Evolutionary conservation across 2,888 invertebrate species (phyloP), one percentile per base, ranked within the genome.

Genomic region (Drosophila mulleri): DNA sequence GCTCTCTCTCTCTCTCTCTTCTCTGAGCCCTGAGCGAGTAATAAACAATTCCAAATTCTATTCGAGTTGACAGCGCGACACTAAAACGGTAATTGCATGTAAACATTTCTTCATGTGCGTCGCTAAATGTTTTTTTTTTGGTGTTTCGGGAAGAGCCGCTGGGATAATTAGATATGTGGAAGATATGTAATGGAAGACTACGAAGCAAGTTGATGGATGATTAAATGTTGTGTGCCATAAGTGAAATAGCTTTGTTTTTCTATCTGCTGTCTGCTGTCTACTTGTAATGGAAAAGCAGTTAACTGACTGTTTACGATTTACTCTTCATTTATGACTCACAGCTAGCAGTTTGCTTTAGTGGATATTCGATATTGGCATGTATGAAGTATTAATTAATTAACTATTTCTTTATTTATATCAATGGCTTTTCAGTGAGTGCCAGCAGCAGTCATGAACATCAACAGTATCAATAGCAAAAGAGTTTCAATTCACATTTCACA

Each of bases 71-170:
- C 86, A 86, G 81, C 74, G 78, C 59, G 76, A 83, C 82, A 82
- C 80, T 86, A 74, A 82, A 80, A 82, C 84, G 78, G 87, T 84
- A 86, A 84, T 86, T 86, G 83, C 83, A 82, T 82, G 87, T 84
- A 84, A 84, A 84, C 87, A 84, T 75, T 78, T 80, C 78, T 68
- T 76, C 67, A 70, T 70, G 70, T 65, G 72, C 62, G 65, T 52
- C 52, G 42, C 42, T 47, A 39, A 32, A 47, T 53, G 53, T n/a
- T 6, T 58, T 60, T 48, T 58, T 12, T 62, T 6, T 58, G 57
- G 29, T 8, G 1, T 57, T 67, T 18, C 7, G 16, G 35, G 20
- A 23, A 44, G 5, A 61, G 23, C 52, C 18, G 26, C 26, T n/a
- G 35, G 60, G 56, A 67, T 69, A 77, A 77, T 78, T 77, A 78